Conservation (phyloP, 2,797 vertebrate species). For the Anas acuta region DNA sequence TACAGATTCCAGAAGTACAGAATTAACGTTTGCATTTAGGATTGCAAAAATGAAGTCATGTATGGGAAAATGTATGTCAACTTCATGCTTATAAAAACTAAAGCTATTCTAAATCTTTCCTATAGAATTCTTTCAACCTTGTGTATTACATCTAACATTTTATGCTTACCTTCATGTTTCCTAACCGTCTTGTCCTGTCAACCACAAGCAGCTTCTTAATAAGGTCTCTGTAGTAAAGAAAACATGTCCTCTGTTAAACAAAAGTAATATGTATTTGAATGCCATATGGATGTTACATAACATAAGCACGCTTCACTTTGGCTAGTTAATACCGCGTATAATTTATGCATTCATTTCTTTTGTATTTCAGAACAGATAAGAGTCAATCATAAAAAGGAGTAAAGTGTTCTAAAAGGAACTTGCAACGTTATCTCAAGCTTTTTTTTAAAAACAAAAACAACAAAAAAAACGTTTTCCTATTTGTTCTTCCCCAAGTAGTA, state of each 20-base stretch:
- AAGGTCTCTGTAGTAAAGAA: constrained; percentile 86
- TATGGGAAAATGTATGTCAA: not conserved
- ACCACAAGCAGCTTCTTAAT: constrained; percentile 96
- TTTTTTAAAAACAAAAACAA: not conserved
- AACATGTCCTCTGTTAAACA: not conserved
- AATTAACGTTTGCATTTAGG: not conserved
- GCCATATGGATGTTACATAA: not conserved
- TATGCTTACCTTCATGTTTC: constrained; percentile 94
- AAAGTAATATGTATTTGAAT: not conserved
- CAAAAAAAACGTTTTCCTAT: not conserved
- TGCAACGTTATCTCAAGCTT: not conserved
- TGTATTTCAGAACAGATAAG: not conserved
- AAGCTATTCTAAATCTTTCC: not conserved
- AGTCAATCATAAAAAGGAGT: not conserved
- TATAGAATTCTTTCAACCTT: not conserved
- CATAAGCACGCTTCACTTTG: not conserved
- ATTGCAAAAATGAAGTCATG: not conserved
- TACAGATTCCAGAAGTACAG: not conserved
- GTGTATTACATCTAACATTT: not conserved
- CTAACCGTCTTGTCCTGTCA: constrained; percentile 90
- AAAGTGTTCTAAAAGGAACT: not conserved
- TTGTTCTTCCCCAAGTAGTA: not conserved
- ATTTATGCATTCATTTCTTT: not conserved
- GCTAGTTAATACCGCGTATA: not conserved
- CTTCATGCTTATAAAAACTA: not conserved